A percentile compares a stretch with the other conserved stretches of the same genome.
phyloP scores from a whole-genome alignment of 2,888 invertebrate species.

The Chymomyza fuscimana region DNA sequence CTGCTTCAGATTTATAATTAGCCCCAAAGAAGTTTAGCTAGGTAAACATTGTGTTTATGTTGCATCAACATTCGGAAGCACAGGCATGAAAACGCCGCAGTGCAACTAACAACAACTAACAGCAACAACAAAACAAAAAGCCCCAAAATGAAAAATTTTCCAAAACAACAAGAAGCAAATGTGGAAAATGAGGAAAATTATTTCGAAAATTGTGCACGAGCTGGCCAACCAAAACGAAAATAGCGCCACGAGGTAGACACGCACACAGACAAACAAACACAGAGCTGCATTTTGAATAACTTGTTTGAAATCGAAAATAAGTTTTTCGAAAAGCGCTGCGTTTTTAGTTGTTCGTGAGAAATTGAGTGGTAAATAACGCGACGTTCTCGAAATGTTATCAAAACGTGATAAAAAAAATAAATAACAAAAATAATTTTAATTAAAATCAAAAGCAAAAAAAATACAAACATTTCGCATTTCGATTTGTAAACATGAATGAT shows the following conservation, averaged over 20 bases:
- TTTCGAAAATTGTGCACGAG: slow-evolving; percentile 64
- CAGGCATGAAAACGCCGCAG: background rate
- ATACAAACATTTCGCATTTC: slow-evolving; percentile 25
- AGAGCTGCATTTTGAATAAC: slow-evolving; percentile 26
- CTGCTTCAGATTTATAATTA: slow-evolving; percentile 57
- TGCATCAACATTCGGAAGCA: slow-evolving; percentile 41
- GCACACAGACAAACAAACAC: background rate
- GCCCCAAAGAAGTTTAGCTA: slow-evolving; percentile 64
- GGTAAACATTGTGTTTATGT: slow-evolving; percentile 61
- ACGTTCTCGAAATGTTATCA: slow-evolving; percentile 35
- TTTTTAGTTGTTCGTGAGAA: slow-evolving; percentile 46
- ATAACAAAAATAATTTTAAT: background rate
- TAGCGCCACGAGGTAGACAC: slow-evolving; percentile 54
- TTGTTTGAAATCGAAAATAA: slow-evolving; percentile 59
- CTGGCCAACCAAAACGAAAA: slow-evolving; percentile 40
- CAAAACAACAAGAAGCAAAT: slow-evolving; percentile 27
- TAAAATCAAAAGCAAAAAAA: slow-evolving; percentile 6
- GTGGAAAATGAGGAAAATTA: slow-evolving; percentile 38
- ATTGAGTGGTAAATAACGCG: slow-evolving; percentile 16
- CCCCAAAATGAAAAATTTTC: slow-evolving; percentile 20
- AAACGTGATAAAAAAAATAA: slow-evolving; percentile 37
- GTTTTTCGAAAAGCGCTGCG: slow-evolving; percentile 51
- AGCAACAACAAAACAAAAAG: slow-evolving; percentile 9
- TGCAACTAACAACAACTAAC: slow-evolving; percentile 10
- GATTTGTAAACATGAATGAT: slow-evolving; percentile 54